Conservation (phyloP, 2,888 invertebrate species). For the Stegophylla sp. region DNA sequence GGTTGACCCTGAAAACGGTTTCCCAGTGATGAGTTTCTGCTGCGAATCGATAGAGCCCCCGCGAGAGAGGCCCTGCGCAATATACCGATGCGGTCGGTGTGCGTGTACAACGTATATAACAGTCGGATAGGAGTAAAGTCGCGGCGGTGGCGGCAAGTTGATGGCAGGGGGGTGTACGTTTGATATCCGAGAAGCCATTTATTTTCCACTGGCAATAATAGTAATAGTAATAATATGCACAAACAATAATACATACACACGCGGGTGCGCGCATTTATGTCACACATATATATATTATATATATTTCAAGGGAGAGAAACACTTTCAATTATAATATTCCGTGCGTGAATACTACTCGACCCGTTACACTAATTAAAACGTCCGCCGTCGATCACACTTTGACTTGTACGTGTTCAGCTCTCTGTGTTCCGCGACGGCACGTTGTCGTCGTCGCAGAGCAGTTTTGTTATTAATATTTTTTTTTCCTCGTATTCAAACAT, state of each 20-base stretch:
- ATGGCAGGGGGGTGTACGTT: not conserved
- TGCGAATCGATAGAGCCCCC: slow-evolving; percentile 53
- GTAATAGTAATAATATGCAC: too few relatives aligned
- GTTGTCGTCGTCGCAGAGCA: too few relatives aligned
- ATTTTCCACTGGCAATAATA: not conserved
- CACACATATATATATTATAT: too few relatives aligned
- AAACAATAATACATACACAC: not conserved
- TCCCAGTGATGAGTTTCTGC: slow-evolving; percentile 44
- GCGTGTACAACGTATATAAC: not conserved
- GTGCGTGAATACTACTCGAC: not conserved
- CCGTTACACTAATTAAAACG: not conserved
- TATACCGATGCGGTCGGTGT: not conserved
- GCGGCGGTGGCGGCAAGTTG: not conserved
- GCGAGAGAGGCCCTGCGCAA: slow-evolving; percentile 16
- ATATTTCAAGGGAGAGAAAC: not conserved
- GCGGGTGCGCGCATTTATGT: not conserved
- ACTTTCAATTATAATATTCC: not conserved
- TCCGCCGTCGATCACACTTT: not conserved
- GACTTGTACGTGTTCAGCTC: too few relatives aligned
- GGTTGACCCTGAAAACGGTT: slow-evolving; percentile 49
- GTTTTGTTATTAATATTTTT: too few relatives aligned
- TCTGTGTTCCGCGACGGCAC: too few relatives aligned
- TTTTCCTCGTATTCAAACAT: too few relatives aligned
- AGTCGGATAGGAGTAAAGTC: not conserved
- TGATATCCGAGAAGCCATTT: slow-evolving; percentile 1